Evolutionary conservation across 2,888 invertebrate species (phyloP).

Genomic region (Xylota sylvarum): DNA sequence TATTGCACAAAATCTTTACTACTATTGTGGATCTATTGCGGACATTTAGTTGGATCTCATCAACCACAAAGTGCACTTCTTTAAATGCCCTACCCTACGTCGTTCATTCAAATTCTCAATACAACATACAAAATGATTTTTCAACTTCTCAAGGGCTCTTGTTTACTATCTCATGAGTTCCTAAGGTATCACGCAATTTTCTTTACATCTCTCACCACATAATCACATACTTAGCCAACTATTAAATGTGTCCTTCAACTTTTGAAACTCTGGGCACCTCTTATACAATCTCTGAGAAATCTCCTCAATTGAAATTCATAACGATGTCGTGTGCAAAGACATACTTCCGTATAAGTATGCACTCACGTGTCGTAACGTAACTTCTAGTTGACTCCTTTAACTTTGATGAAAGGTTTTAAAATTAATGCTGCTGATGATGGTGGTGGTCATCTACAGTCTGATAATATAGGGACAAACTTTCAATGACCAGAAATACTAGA

Average conservation of each 20-base stretch:
- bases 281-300: not conserved
- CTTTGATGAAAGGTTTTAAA: not conserved
- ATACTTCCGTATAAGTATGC: not conserved
- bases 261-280: not conserved
- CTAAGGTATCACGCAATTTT: not conserved
- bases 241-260: slow-evolving; percentile 12
- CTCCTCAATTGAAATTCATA: not conserved
- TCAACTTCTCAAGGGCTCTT: not conserved
- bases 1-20: too few relatives aligned
- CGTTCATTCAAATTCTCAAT: not conserved
- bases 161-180: not conserved
- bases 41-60: not conserved
- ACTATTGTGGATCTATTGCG: too few relatives aligned
- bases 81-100: not conserved
- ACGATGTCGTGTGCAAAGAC: not conserved
- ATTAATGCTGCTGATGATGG: too few relatives aligned
- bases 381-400: not conserved
- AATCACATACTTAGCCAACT: slow-evolving; percentile 13
- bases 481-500: slow-evolving; percentile 8
- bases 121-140: not conserved
- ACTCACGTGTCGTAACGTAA: not conserved
- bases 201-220: not conserved
- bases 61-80: not conserved
- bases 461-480: slow-evolving; percentile 8
- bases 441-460: slow-evolving; percentile 3